Percentiles rank a stretch among this genome's conserved stretches.
Conservation (phyloP, 2,113 vertebrate genomes). For the Pimephales promelas region DNA sequence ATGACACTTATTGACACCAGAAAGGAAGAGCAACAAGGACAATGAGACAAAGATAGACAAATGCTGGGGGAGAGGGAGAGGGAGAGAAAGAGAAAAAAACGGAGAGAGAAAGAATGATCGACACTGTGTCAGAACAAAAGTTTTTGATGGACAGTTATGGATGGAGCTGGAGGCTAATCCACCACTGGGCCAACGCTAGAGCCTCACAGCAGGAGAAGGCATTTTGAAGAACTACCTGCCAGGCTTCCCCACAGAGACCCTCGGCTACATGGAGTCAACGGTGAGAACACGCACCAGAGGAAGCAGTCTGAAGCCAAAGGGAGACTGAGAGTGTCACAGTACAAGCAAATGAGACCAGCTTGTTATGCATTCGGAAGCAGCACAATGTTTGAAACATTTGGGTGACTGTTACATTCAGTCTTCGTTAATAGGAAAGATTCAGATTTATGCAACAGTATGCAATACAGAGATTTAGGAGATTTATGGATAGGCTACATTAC, state of each 20-base stretch:
- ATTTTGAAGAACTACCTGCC: slow-evolving; percentile 59
- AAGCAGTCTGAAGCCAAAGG: slow-evolving; percentile 40
- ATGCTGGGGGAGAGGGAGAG: slow-evolving; percentile 3
- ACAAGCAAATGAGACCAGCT: slow-evolving; percentile 27
- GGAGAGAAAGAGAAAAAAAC: slow-evolving; percentile 6
- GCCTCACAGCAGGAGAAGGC: slow-evolving; percentile 45
- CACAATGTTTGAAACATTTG: neutral
- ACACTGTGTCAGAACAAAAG: slow-evolving; percentile 54
- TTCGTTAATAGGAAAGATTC: neutral
- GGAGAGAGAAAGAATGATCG: slow-evolving; percentile 59
- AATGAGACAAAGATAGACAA: slow-evolving; percentile 41
- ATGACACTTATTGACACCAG: slow-evolving; percentile 65
- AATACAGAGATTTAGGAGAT: neutral
- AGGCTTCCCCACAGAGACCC: slow-evolving; percentile 54
- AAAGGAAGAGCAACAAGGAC: neutral
- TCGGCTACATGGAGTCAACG: slow-evolving; percentile 40
- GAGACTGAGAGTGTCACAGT: slow-evolving; percentile 28
- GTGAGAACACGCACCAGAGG: slow-evolving; percentile 38
- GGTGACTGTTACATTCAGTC: neutral
- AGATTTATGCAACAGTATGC: neutral
- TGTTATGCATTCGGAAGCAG: neutral
- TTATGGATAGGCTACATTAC: neutral
- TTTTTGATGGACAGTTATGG: slow-evolving; percentile 67
- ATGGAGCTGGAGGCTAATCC: slow-evolving; percentile 57
- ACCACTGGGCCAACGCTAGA: slow-evolving; percentile 51